Conservation (phyloP, 1,140 invertebrate species). For the Drosophila arawakana region DNA sequence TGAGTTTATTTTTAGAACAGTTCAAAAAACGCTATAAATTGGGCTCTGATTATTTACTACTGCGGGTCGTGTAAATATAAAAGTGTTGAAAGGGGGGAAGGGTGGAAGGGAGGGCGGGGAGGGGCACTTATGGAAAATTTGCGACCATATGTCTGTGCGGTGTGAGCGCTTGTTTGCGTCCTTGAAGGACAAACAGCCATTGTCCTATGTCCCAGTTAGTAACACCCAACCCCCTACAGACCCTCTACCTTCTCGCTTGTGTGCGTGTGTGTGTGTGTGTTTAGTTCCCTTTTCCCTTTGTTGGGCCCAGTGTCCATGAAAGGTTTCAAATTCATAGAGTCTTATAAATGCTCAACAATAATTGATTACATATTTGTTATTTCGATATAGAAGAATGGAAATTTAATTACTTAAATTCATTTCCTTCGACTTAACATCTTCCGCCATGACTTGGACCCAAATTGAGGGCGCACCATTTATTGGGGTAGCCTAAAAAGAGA, state of each 20-base stretch:
- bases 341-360: too few relatives aligned
- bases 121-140: constrained; percentile 46
- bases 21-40: constrained; percentile 22
- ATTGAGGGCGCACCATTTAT: constrained; percentile 22
- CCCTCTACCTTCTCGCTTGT: too few relatives aligned
- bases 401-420: too few relatives aligned
- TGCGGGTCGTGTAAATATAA: background rate
- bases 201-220: constrained; percentile 44
- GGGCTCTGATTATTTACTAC: background rate
- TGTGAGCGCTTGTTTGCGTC: constrained; percentile 30
- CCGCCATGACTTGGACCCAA: too few relatives aligned
- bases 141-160: constrained; percentile 35
- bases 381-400: too few relatives aligned
- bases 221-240: constrained; percentile 2
- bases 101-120: too few relatives aligned
- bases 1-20: constrained; percentile 32
- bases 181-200: constrained; percentile 51
- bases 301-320: too few relatives aligned
- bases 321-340: too few relatives aligned
- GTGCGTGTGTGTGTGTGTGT: too few relatives aligned
- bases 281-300: too few relatives aligned
- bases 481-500: constrained; percentile 1
- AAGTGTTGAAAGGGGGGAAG: background rate
- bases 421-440: too few relatives aligned
- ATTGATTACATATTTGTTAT: too few relatives aligned